Evolutionary conservation across 1,140 invertebrate species (phyloP).

Genomic region (Psix sp.): DNA sequence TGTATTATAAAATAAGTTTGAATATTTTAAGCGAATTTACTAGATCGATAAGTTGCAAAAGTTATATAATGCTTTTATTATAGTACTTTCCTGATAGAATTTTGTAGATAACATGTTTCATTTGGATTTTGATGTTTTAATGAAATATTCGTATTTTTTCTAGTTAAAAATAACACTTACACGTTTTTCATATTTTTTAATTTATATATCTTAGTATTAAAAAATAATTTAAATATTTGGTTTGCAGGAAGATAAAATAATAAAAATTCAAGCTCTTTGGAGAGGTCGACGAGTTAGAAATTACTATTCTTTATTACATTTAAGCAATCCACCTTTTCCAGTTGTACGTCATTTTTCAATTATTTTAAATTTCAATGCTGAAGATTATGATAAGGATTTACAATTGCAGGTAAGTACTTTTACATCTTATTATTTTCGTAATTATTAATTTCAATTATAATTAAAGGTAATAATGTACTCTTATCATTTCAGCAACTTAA

Average conservation of each 20-base stretch:
- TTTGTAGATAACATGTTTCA: too few species aligned
- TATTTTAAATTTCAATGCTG: conserved; percentile 83
- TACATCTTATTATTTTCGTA: not conserved
- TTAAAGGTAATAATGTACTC: not conserved
- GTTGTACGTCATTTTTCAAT: conserved; percentile 86
- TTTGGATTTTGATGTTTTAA: too few species aligned
- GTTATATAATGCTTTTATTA: too few species aligned
- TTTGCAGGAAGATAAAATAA: conserved; percentile 78
- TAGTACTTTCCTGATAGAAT: too few species aligned
- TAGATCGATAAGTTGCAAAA: too few species aligned
- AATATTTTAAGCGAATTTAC: too few species aligned
- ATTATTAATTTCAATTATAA: not conserved
- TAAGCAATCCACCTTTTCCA: conserved; percentile 82
- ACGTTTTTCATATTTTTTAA: too few species aligned
- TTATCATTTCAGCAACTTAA: conserved; percentile 79
- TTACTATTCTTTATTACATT: conserved; percentile 80
- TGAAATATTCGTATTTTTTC: too few species aligned
- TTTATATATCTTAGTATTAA: not conserved
- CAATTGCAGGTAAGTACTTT: conserved; percentile 78
- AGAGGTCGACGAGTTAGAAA: conserved; percentile 79
- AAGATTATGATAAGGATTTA: conserved; percentile 84
- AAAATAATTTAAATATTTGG: not conserved
- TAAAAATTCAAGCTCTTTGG: conserved; percentile 84
- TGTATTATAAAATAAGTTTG: too few species aligned
- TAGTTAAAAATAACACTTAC: too few species aligned